Base-by-base conservation (phyloP, 1,140 invertebrate species). In the Pseudomyrmex cubaensis region DNA sequence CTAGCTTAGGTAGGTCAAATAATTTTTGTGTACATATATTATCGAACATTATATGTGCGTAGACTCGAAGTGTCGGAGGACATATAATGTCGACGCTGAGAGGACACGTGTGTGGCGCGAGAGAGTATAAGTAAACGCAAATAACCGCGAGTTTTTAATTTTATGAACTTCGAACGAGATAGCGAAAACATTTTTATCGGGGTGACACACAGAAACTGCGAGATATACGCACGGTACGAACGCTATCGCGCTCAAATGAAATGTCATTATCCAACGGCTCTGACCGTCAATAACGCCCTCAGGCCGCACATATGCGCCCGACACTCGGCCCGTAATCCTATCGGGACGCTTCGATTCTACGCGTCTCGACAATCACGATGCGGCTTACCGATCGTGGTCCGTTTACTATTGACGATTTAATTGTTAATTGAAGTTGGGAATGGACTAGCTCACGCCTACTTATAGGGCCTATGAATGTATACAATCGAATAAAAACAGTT, bases 1-100 rank as follows among this genome's bases (percentile, higher is more conserved):
- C 62, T 90, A 90, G 77, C 85, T 87, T 89, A 12, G 89, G 89
- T 67, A 89, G 90, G 85, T 85, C 83, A 35, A 89, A 90, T 84
- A 17, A 87, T 89, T 87, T 87, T n/a, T 85, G 70, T 89, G 77
- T 88, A 87, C 57, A 89, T 85, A 86, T 86, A 82, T 62, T 83
- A 85, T 83, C 83, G 87, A 35, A 72, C 69, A 80, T 15, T 82
- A 66, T 85, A 75, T 50, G 66, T 80, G 22, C 44, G 54, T 76
- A 77, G 50, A 35, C 7, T 72, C 20, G 66, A 83, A 57, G 84
- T 80, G 22, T 80, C 66, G 59, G 22, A 35, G 20, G 20, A 20
- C 20, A 20, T 20, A 20, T 20, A 20, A 20, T 20, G 20, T 20
- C 20, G 20, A 20, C 20, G 5, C 35, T 5, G 25, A 48, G 46